phyloP scores from a whole-genome alignment of 2,113 vertebrate genomes.

The Hippolais icterina region DNA sequence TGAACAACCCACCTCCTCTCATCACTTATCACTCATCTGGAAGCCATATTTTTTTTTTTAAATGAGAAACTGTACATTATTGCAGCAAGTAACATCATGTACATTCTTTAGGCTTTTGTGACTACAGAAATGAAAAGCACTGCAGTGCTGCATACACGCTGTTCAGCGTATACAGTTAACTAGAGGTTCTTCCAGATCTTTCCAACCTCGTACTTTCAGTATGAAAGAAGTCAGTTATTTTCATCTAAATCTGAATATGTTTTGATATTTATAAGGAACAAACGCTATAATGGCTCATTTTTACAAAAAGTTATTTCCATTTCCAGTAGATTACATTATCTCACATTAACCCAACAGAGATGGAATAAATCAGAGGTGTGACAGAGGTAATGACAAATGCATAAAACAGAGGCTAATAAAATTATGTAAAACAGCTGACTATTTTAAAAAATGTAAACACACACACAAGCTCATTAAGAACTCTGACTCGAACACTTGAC shows the following conservation, averaged over 20 bases:
- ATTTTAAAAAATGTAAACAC: background rate
- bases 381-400: background rate
- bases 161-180: background rate
- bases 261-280: background rate
- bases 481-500: background rate
- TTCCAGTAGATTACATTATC: background rate
- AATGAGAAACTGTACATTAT: background rate
- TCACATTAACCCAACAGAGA: background rate
- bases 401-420: background rate
- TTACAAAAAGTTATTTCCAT: background rate
- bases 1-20: background rate
- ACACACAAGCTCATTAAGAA: background rate
- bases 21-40: background rate
- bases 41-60: background rate
- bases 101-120: background rate
- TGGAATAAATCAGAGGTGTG: background rate
- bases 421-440: background rate
- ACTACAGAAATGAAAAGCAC: background rate
- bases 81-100: background rate
- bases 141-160: background rate
- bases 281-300: background rate
- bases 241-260: background rate
- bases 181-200: background rate
- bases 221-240: background rate
- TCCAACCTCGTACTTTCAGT: background rate